Evolutionary conservation across 1,140 invertebrate species (phyloP).

Genomic region (Ephestia elutella): DNA sequence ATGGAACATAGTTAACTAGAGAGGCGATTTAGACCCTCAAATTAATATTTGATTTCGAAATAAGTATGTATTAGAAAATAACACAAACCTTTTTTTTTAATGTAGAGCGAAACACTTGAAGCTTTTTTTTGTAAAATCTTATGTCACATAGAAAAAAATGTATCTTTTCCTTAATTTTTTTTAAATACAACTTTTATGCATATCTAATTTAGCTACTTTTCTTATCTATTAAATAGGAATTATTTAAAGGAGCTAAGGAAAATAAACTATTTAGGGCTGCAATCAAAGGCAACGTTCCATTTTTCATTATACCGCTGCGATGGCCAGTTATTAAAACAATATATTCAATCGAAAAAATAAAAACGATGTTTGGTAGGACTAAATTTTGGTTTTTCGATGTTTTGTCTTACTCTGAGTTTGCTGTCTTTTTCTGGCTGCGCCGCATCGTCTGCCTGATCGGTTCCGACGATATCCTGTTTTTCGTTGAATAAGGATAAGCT

Average conservation of each 20-base stretch:
- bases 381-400: conserved; percentile 13
- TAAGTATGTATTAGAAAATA: too few relatives aligned
- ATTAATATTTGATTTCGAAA: too few relatives aligned
- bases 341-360: conserved; percentile 16
- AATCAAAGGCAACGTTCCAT: conserved; percentile 14
- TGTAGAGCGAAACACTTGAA: too few relatives aligned
- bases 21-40: too few relatives aligned
- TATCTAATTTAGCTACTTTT: too few relatives aligned
- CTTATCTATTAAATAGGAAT: not conserved
- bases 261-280: not conserved
- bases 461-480: not conserved
- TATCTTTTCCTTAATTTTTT: too few relatives aligned
- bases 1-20: too few relatives aligned
- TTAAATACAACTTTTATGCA: too few relatives aligned
- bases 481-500: not conserved
- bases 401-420: conserved; percentile 24
- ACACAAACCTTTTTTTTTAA: too few relatives aligned
- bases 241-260: not conserved
- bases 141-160: too few relatives aligned
- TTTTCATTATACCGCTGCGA: conserved; percentile 19
- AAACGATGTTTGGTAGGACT: not conserved
- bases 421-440: conserved; percentile 43
- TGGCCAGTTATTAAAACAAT: conserved; percentile 26
- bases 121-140: too few relatives aligned
- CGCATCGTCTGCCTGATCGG: conserved; percentile 38